These are phyloP conservation scores for Origma solitaria DNA, from an alignment of 2,113 vertebrate genomes.

Conservation along the genomic window DNA sequence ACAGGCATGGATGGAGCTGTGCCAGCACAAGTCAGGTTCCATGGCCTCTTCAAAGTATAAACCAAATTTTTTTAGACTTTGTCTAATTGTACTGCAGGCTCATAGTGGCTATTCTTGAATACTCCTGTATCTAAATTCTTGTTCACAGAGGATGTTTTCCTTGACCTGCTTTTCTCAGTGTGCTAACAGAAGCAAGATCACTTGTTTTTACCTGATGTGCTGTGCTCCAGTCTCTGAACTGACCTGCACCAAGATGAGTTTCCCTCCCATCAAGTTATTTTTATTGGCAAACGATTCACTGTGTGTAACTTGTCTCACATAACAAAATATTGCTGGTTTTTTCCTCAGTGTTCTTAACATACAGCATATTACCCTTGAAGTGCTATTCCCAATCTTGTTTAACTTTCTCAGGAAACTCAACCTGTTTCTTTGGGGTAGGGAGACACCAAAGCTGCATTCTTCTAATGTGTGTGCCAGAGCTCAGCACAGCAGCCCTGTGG, in stretches of 20 bases:
- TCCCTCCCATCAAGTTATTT: neutral
- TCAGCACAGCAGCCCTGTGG: neutral
- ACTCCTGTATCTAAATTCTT: neutral
- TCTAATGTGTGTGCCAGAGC: neutral
- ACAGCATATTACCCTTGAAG: neutral
- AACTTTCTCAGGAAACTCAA: neutral
- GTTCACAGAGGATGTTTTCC: neutral
- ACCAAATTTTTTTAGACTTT: neutral
- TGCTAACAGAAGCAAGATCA: neutral
- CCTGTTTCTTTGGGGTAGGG: neutral
- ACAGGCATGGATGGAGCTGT: neutral
- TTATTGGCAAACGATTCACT: neutral
- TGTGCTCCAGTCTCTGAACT: neutral
- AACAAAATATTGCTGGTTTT: neutral
- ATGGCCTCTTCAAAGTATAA: neutral
- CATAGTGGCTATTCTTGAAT: neutral
- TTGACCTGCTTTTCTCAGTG: neutral
- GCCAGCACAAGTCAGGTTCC: neutral
- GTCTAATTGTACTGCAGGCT: neutral
- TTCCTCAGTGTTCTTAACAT: neutral
- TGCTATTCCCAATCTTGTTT: neutral
- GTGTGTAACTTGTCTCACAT: neutral
- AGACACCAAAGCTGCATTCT: neutral
- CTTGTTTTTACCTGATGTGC: neutral
- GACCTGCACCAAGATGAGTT: neutral